Base-by-base conservation (phyloP, 2,113 vertebrate genomes). In the Scophthalmus maximus region DNA sequence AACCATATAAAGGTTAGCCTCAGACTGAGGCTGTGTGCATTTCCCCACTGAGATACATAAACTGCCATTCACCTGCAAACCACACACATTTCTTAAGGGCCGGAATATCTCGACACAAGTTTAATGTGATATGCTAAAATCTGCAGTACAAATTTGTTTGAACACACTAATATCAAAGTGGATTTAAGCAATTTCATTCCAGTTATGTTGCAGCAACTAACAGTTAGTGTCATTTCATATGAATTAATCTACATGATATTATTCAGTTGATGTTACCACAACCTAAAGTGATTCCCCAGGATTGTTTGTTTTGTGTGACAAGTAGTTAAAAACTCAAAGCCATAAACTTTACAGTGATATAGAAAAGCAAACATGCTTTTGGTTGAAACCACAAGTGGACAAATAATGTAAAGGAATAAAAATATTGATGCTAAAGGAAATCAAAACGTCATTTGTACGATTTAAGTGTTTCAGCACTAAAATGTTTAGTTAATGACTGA, bases 1-100 rank as follows among this genome's bases (percentile, higher is more conserved):
- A 71, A 88, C 87, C 82, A 78, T 85, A 87, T 63, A 65, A 61
- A 85, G 87, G 88, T 84, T 82, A 87, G 82, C 85, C 86, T 83
- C 74, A 81, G 59, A 67, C 49, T 61, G 36, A 27, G 71, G 58
- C 67, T 71, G 76, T 60, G 73, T 71, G 71, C 62, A 56, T 63
- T 78, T 81, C 59, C 44, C 20, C 64, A 15, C 76, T 75, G 52
- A 70, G 72, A 71, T 69, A 83, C 58, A 81, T 64, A 77, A 83
- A 86, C 83, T 73, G 78, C 27, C 79, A 74, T 68, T 87, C 68
- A 86, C 87, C 83, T 87, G 68, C 81, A 69, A 78, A 87, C 84
- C 86, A 70, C 84, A 88, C 55, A 60, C 23, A 46, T 53, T 34
- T 52, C 40, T 9, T n/a, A n/a, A n/a, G 11, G 52, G 42, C 79